Evolutionary conservation across 2,797 vertebrate genomes (phyloP).

Genomic region (Sarcophilus harrisii): DNA sequence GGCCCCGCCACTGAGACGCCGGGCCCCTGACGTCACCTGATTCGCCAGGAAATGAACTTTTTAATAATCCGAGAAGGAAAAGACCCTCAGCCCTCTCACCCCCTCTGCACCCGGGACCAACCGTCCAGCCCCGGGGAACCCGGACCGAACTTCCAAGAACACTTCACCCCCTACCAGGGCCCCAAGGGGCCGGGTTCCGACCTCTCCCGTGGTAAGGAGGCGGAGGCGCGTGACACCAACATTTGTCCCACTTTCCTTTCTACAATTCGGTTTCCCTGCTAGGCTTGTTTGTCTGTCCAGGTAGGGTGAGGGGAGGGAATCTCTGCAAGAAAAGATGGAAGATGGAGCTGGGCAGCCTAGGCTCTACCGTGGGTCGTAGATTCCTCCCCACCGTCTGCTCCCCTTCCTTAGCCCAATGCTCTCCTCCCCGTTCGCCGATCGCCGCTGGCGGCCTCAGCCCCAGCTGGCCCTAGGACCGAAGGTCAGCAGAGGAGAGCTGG

Average conservation of each 20-base stretch:
- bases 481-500: neutral
- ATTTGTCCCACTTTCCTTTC: neutral
- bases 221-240: constrained; percentile 16
- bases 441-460: neutral
- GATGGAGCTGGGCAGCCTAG: neutral
- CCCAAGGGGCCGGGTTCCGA: constrained; percentile 4
- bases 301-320: constrained; percentile 1
- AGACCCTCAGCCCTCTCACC: constrained; percentile 43
- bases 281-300: neutral
- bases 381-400: neutral
- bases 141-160: neutral
- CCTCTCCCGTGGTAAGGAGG: neutral
- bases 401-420: neutral
- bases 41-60: constrained; percentile 87
- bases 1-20: constrained; percentile 93
- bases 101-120: constrained; percentile 41
- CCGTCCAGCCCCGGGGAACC: neutral
- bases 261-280: neutral
- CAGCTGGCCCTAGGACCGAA: neutral
- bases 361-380: neutral
- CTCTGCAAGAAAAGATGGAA: neutral
- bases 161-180: neutral
- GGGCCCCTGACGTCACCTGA: constrained; percentile 90
- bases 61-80: constrained; percentile 82
- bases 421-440: neutral